phyloP scores from a whole-genome alignment of 2,113 vertebrate species.

The Phodopus roborovskii region DNA sequence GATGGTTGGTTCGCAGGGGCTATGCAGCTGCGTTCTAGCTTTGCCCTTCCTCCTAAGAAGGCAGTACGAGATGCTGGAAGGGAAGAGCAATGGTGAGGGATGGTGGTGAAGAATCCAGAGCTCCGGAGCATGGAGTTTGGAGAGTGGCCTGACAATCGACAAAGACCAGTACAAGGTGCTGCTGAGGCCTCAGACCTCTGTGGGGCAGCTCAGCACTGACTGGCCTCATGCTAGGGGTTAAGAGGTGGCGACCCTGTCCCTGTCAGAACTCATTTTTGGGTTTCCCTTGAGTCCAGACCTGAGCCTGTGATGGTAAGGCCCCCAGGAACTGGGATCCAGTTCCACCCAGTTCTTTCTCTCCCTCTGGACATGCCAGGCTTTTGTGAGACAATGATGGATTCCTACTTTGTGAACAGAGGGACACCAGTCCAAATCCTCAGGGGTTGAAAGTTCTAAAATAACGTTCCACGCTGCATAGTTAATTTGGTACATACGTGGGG shows the following conservation, averaged over 20 bases:
- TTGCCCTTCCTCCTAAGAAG: not conserved
- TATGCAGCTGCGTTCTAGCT: not conserved
- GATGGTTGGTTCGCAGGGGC: not conserved
- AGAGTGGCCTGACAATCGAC: not conserved
- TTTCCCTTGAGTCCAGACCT: not conserved
- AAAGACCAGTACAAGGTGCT: not conserved
- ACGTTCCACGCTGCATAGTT: not conserved
- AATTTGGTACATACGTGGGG: not conserved
- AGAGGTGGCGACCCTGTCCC: not conserved
- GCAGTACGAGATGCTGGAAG: not conserved
- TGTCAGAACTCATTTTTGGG: not conserved
- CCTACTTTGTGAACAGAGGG: not conserved
- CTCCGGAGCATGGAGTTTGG: no score
- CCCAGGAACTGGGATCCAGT: not conserved
- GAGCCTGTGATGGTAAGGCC: not conserved
- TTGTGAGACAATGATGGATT: not conserved
- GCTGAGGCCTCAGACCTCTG: not conserved
- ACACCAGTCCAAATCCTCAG: no score
- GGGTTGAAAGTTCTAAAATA: not conserved
- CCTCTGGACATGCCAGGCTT: not conserved
- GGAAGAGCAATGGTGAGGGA: not conserved
- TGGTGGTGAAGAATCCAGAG: not conserved
- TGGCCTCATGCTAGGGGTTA: not conserved
- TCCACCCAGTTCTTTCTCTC: not conserved
- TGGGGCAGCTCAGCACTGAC: not conserved